phyloP scores from a whole-genome alignment of 2,888 invertebrate species.

The Drosophila falleni region DNA sequence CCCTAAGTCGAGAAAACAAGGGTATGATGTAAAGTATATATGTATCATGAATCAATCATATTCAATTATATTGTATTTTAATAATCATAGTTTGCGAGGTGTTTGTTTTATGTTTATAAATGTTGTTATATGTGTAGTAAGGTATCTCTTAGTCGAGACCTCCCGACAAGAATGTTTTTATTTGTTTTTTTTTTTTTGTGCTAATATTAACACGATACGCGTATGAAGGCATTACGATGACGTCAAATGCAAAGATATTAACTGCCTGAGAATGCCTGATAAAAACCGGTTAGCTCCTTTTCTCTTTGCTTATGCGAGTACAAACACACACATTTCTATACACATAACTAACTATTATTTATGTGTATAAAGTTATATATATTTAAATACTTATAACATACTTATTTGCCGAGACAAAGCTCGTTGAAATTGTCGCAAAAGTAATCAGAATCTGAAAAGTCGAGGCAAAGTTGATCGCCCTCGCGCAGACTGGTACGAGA shows the following conservation, averaged over 20 bases:
- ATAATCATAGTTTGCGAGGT: background rate
- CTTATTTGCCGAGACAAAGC: slow-evolving; percentile 26
- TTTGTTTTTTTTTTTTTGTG: slow-evolving; percentile 5
- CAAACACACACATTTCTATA: background rate
- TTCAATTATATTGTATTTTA: no score
- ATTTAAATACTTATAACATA: slow-evolving; percentile 26
- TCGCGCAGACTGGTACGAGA: slow-evolving; percentile 72
- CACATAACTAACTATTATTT: slow-evolving; percentile 3
- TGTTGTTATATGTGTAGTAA: background rate
- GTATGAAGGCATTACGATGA: slow-evolving; percentile 33
- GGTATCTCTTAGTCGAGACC: slow-evolving; percentile 1
- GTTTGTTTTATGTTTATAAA: background rate
- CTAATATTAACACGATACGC: slow-evolving; percentile 28
- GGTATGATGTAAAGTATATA: no score
- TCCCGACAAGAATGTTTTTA: background rate
- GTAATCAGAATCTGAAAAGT: slow-evolving; percentile 51
- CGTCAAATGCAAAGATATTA: slow-evolving; percentile 51
- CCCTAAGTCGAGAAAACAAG: slow-evolving; percentile 3
- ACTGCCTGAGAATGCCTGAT: slow-evolving; percentile 31
- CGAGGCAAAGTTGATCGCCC: slow-evolving; percentile 78
- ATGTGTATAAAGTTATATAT: background rate
- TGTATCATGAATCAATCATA: no score
- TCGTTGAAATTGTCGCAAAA: slow-evolving; percentile 52
- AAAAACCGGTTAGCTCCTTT: slow-evolving; percentile 64
- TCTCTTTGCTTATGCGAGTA: slow-evolving; percentile 3